Percentiles rank a stretch among this genome's conserved stretches.
Conservation (phyloP, 2,888 invertebrate species). For the Flexamia atlantica region DNA sequence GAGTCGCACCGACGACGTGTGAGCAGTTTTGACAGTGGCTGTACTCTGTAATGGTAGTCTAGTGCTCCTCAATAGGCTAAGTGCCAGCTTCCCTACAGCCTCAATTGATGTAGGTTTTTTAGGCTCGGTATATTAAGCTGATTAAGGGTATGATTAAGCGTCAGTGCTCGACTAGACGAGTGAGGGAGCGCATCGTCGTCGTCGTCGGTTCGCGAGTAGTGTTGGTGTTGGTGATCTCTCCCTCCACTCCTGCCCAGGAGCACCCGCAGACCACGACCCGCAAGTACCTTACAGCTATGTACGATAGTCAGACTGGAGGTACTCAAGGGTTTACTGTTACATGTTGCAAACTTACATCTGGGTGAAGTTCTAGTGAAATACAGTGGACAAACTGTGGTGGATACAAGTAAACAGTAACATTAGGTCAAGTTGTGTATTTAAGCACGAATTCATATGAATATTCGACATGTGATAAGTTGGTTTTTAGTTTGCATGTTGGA, state of each 20-base stretch:
- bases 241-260: conserved; percentile 13
- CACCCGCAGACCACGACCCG: not conserved
- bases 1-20: conserved; percentile 4
- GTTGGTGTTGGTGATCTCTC: not conserved
- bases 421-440: too few relatives aligned
- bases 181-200: conserved; percentile 16
- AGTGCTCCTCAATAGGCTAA: conserved; percentile 62
- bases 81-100: conserved; percentile 61
- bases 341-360: not conserved
- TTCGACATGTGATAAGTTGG: too few relatives aligned
- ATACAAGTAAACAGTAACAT: too few relatives aligned
- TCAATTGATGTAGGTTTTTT: conserved; percentile 61
- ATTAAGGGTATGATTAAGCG: conserved; percentile 60
- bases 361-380: too few relatives aligned
- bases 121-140: conserved; percentile 63
- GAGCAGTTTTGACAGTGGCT: conserved; percentile 44
- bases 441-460: too few relatives aligned
- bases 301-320: too few relatives aligned
- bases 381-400: too few relatives aligned
- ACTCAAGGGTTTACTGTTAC: too few relatives aligned
- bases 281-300: too few relatives aligned
- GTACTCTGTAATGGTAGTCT: conserved; percentile 56
- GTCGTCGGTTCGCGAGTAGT: not conserved
- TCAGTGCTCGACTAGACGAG: conserved; percentile 47
- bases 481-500: too few relatives aligned